Conservation (phyloP, 2,888 invertebrate genomes). For the Cepaea hortensis region DNA sequence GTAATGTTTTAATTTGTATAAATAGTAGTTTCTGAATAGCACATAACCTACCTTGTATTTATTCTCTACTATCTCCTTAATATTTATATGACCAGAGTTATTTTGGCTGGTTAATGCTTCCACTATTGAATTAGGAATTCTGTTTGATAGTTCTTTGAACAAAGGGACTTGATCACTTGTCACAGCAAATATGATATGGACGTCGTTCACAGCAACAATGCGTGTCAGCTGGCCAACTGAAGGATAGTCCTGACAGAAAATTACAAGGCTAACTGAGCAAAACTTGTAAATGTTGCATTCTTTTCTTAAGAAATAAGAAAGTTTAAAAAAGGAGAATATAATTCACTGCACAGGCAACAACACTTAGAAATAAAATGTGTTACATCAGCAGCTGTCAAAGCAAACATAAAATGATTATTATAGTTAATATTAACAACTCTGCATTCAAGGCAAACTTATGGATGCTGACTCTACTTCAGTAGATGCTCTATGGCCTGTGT, state of each 20-base stretch:
- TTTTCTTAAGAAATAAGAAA: neutral
- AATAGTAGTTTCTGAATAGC: no score
- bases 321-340: no score
- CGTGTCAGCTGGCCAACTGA: slow-evolving; percentile 92
- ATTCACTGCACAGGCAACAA: neutral
- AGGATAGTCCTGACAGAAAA: slow-evolving; percentile 88
- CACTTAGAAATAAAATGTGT: no score
- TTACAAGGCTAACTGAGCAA: neutral
- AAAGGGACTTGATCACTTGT: slow-evolving; percentile 78
- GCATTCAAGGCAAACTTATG: no score
- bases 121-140: slow-evolving; percentile 40
- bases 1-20: no score
- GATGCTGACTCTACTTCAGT: no score
- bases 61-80: slow-evolving; percentile 40
- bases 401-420: no score
- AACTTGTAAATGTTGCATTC: neutral
- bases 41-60: slow-evolving; percentile 40
- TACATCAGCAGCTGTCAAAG: no score
- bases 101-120: neutral
- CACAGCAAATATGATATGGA: slow-evolving; percentile 97
- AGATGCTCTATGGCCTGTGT: no score
- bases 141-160: slow-evolving; percentile 21
- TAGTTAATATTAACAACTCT: no score
- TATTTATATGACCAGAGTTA: neutral
- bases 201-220: slow-evolving; percentile 92